Percentiles rank a stretch among this genome's conserved stretches.
phyloP scores from a whole-genome alignment of 2,113 vertebrate genomes.

The human region GRCh38 chr14:95240001-95240500 shows the following conservation, averaged over 20 bases:
- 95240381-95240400: background rate
- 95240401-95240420: background rate
- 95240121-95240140: background rate
- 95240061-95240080: background rate
- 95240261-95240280: background rate
- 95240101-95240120: background rate
- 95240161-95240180: background rate
- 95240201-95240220: background rate
- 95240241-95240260: background rate
- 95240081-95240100: background rate
- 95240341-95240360: background rate
- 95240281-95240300: background rate
- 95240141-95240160: background rate
- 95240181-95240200: background rate
- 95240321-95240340: background rate
- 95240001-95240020: background rate
- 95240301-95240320: background rate
- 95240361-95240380: background rate
- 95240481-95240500: background rate
- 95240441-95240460: background rate
- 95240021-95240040: background rate
- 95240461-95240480: background rate
- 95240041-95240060: background rate
- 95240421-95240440: accelerated
- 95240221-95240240: too few relatives aligned